Percentiles rank a stretch among this genome's conserved stretches.
phyloP scores from a whole-genome alignment of 2,888 invertebrate species.

The Tetragonisca angustula region DNA sequence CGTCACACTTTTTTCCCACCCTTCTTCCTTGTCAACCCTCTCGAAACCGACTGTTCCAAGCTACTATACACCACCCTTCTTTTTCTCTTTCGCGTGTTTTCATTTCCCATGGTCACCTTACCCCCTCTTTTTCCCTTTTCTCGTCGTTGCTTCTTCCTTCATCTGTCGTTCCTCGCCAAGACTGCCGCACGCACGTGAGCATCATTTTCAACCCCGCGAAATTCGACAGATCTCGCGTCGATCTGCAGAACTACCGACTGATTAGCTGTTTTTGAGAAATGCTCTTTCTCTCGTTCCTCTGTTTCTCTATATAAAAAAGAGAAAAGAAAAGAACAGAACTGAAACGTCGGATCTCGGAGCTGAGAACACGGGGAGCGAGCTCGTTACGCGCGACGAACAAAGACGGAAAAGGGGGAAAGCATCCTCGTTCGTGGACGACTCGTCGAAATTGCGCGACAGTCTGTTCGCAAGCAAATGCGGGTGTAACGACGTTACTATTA shows the following conservation, averaged over 20 bases:
- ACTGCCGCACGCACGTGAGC: too few species aligned
- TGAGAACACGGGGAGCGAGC: neutral
- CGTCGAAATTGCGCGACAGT: constrained; percentile 50
- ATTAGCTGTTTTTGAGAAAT: too few species aligned
- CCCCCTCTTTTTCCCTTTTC: too few species aligned
- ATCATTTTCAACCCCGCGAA: too few species aligned
- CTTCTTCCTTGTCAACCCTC: constrained; percentile 15
- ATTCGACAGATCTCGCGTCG: too few species aligned
- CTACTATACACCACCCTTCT: constrained; percentile 22
- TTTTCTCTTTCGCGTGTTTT: constrained; percentile 50
- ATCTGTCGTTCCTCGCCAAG: neutral
- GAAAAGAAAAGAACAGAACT: neutral
- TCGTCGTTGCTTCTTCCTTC: neutral
- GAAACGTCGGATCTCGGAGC: neutral
- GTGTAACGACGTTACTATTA: constrained; percentile 62
- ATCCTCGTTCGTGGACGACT: constrained; percentile 60
- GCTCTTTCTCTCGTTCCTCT: neutral
- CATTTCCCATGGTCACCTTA: constrained; percentile 40
- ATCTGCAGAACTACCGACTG: too few species aligned
- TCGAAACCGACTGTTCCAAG: constrained; percentile 4
- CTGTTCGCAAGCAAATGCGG: constrained; percentile 46
- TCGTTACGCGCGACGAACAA: constrained; percentile 15
- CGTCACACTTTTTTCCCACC: constrained; percentile 46
- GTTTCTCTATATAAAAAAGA: neutral
- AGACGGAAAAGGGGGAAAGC: neutral